Evolutionary conservation across 2,888 invertebrate genomes (phyloP).

Genomic region (Syrphus vitripennis): DNA sequence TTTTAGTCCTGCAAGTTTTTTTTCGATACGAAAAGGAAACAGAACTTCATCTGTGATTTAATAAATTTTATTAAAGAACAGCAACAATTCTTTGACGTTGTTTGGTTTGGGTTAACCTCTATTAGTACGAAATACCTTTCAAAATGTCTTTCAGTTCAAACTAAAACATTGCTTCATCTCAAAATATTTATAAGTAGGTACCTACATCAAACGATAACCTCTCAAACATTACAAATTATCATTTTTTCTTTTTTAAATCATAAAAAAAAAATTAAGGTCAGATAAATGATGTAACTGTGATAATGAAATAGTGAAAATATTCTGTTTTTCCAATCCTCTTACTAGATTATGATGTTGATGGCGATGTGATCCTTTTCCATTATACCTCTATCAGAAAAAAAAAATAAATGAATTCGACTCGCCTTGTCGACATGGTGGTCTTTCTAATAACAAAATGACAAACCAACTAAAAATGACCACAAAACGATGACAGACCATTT

Average conservation of each 20-base stretch:
- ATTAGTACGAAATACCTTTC: neutral
- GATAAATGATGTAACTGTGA: constrained; percentile 48
- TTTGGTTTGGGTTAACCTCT: neutral
- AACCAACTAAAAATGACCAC: constrained; percentile 36
- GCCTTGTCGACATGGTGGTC: constrained; percentile 49
- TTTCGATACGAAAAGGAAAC: too few species aligned
- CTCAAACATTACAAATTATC: constrained; percentile 4
- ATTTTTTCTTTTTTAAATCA: constrained; percentile 27
- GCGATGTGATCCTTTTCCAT: neutral
- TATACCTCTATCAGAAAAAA: too few species aligned
- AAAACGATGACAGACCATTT: constrained; percentile 64
- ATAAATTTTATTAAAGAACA: neutral
- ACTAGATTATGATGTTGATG: constrained; percentile 27
- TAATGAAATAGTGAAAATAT: constrained; percentile 11
- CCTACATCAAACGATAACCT: constrained; percentile 17
- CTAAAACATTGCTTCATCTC: neutral
- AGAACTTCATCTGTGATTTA: too few species aligned
- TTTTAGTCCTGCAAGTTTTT: too few species aligned
- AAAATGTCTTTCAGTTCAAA: neutral
- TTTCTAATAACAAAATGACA: constrained; percentile 3
- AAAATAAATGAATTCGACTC: neutral
- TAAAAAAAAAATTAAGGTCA: constrained; percentile 20
- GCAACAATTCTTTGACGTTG: neutral
- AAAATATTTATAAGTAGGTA: neutral
- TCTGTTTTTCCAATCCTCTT: neutral